These are phyloP conservation scores for Boulengeromyrus knoepffleri DNA, from an alignment of 2,113 vertebrate genomes.

Conservation along the genomic window DNA sequence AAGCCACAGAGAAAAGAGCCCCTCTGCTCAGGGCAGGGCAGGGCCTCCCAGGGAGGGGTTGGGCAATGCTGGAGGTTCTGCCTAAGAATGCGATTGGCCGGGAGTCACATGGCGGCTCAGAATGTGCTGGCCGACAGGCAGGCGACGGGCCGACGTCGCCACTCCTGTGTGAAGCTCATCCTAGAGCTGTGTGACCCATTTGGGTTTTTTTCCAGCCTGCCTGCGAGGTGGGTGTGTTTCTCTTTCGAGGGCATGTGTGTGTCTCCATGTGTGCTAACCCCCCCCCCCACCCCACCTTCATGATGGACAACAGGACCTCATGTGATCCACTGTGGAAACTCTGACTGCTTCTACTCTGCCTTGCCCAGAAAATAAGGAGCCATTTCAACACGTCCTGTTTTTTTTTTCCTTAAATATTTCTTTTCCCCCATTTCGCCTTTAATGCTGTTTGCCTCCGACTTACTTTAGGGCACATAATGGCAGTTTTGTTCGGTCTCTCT, in stretches of 20 bases:
- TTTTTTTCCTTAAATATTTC: conserved; percentile 14
- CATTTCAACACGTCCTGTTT: conserved; percentile 18
- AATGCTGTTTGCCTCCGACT: conserved; percentile 21
- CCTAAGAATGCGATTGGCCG: not conserved
- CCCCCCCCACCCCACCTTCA: not conserved
- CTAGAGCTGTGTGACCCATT: not conserved
- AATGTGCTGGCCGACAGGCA: not conserved
- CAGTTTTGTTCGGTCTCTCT: conserved; percentile 18
- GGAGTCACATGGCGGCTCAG: not conserved
- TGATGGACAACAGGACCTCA: conserved; percentile 48
- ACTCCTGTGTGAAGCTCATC: not conserved
- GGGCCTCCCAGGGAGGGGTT: not conserved
- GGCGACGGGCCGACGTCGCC: not conserved
- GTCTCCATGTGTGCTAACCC: not conserved
- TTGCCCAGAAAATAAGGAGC: conserved; percentile 8
- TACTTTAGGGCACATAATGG: conserved; percentile 28
- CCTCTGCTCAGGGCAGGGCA: not conserved
- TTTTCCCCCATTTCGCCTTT: conserved; percentile 14
- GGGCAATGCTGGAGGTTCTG: not conserved
- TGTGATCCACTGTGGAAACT: conserved; percentile 31
- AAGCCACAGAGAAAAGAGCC: not conserved
- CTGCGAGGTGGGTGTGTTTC: not conserved
- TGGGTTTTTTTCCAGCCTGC: not conserved
- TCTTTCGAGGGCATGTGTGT: not conserved
- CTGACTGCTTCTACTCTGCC: not conserved